phyloP scores from a whole-genome alignment of 2,888 invertebrate genomes.

The Ophonus ardosiacus region DNA sequence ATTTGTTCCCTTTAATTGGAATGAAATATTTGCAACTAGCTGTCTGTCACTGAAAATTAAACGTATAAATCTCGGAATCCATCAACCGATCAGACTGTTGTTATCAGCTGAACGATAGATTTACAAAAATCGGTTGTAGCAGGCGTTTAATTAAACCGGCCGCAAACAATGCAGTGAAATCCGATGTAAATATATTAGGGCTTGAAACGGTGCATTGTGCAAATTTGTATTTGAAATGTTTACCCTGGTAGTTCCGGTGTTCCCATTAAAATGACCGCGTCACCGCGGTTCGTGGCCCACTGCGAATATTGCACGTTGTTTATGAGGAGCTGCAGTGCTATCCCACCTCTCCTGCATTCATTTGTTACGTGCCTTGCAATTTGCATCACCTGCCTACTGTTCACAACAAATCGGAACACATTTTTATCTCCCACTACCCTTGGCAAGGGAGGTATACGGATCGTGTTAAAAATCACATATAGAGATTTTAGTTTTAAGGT shows the following conservation, averaged over 20 bases:
- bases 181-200: constrained; percentile 59
- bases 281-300: constrained; percentile 20
- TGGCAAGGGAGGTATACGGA: too few relatives aligned
- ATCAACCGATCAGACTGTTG: constrained; percentile 2
- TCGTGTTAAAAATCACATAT: too few relatives aligned
- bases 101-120: constrained; percentile 43
- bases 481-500: too few relatives aligned
- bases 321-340: constrained; percentile 38
- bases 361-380: constrained; percentile 9
- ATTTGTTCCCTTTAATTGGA: constrained; percentile 25
- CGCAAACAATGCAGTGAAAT: constrained; percentile 58
- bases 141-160: constrained; percentile 57
- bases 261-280: constrained; percentile 55
- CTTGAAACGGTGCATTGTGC: constrained; percentile 57
- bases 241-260: constrained; percentile 45
- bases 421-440: neutral
- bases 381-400: constrained; percentile 3
- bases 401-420: neutral
- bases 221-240: constrained; percentile 63
- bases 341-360: neutral
- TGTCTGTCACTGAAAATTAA: constrained; percentile 47
- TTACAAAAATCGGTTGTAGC: constrained; percentile 53
- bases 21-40: constrained; percentile 36
- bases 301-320: constrained; percentile 59
- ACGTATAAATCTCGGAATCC: constrained; percentile 53